phyloP scores from a whole-genome alignment of 2,888 invertebrate genomes.

The Lutraria lutraria region DNA sequence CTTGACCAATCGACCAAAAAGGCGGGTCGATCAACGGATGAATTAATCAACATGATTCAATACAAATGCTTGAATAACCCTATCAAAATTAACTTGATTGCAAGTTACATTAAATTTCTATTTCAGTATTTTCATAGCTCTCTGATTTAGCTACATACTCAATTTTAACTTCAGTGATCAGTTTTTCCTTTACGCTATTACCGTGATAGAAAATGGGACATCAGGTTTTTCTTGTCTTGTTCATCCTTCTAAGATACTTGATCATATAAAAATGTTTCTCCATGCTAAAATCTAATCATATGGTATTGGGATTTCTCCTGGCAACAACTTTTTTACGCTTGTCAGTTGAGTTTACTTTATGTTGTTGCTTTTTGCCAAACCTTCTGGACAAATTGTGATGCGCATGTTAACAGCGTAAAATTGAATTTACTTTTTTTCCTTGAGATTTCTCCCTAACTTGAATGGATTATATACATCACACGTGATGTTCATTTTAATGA shows the following conservation, averaged over 20 bases:
- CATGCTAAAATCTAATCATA: not conserved
- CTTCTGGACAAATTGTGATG: conserved; percentile 12
- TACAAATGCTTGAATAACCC: not conserved
- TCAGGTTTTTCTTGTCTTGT: not conserved
- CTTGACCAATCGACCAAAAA: no score
- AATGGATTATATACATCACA: not conserved
- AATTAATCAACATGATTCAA: not conserved
- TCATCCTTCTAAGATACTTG: not conserved
- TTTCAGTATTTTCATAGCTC: not conserved
- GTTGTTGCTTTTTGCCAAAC: not conserved
- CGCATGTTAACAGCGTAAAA: not conserved
- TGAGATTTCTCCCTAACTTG: not conserved
- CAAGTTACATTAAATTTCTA: not conserved
- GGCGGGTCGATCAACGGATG: no score
- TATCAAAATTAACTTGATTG: not conserved
- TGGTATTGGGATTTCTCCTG: conserved; percentile 5
- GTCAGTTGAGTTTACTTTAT: not conserved
- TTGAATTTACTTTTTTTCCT: not conserved
- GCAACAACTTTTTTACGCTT: not conserved
- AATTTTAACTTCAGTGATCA: not conserved
- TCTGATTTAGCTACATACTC: not conserved
- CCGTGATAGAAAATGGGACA: not conserved
- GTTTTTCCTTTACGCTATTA: not conserved
- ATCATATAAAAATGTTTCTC: not conserved
- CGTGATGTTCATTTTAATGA: not conserved